Evolutionary conservation across 1,140 invertebrate species (phyloP).

Genomic region (Drosophila saltans): DNA sequence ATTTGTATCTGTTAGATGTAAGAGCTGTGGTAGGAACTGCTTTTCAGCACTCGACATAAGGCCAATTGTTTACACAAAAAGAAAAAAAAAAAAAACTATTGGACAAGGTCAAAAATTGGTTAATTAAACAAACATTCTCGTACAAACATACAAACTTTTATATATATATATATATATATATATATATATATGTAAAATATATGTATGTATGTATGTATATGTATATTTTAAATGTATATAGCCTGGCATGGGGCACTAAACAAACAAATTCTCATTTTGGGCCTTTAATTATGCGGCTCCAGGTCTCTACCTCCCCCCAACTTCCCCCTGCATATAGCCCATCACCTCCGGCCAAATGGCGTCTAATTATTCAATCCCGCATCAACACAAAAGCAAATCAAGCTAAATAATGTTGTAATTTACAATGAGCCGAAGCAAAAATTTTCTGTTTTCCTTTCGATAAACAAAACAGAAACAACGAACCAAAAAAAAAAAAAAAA

Average conservation of each 20-base stretch:
- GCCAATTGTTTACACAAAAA: slow-evolving; percentile 17
- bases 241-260: slow-evolving; percentile 34
- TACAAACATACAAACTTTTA: too few species aligned
- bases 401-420: slow-evolving; percentile 73
- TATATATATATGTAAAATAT: too few species aligned
- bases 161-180: too few species aligned
- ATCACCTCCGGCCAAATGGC: slow-evolving; percentile 30
- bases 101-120: slow-evolving; percentile 57
- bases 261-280: slow-evolving; percentile 18
- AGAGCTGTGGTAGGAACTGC: slow-evolving; percentile 8
- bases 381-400: slow-evolving; percentile 24
- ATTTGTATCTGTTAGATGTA: background rate
- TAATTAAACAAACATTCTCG: slow-evolving; percentile 45
- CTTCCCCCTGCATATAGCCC: slow-evolving; percentile 14
- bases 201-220: slow-evolving; percentile 6
- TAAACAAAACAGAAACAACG: slow-evolving; percentile 50
- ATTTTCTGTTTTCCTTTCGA: slow-evolving; percentile 57
- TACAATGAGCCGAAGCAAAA: slow-evolving; percentile 48
- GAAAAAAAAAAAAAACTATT: slow-evolving; percentile 30
- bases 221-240: slow-evolving; percentile 16
- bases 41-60: slow-evolving; percentile 11
- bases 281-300: slow-evolving; percentile 50
- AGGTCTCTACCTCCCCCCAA: background rate
- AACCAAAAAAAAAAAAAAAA: slow-evolving; percentile 30
- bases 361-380: slow-evolving; percentile 60